Base-by-base conservation (phyloP, 2,888 invertebrate genomes). In the Caenorhabditis uteleia region DNA sequence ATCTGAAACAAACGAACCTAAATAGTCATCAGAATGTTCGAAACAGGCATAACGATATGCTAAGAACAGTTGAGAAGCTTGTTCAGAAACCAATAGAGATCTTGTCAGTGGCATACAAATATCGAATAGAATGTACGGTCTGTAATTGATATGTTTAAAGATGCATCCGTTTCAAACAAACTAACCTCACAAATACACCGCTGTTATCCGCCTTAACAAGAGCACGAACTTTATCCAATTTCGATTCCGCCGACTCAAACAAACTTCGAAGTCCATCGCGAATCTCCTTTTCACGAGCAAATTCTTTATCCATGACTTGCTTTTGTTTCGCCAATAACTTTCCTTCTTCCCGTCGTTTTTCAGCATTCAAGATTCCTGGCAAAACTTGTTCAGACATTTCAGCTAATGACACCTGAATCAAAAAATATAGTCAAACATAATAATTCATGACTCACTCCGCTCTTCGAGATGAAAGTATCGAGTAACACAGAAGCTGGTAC, bases 231-330 rank as follows among this genome's bases (percentile, higher is more conserved):
- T 70, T 51, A n/a, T 77, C 72, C 39, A 78, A 57, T 31, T 58
- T 48, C 20, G 46, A 34, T 38, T 79, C 73, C 7, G 74, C 74
- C 7, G 56, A 48, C 21, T 62, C 48, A 44, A 73, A 76, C 1
- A 81, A 61, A 8, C 85, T 86, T 6, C 87, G 87, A 27, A 95
- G 84, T 70, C 89, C 88, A 38, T 88, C 87, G 69, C 92, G 87
- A 60, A 92, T 90, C 0, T 87, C 88, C 53, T 88, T 88, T 84
- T 97, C 97, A 79, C 92, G 93, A 25, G 90, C 89, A 18, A 90
- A 87, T 84, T 95, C 94, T 33, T 89, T 88, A 82, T 91, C 91
- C 47, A 95, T 88, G 0, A 90, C 90, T 84, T 97, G 95, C 83
- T 92, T 90, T 84, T 98, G 97, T 84, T 95, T 95, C 14, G 90